phyloP scores from a whole-genome alignment of 2,113 vertebrate species.

The Bucco capensis region DNA sequence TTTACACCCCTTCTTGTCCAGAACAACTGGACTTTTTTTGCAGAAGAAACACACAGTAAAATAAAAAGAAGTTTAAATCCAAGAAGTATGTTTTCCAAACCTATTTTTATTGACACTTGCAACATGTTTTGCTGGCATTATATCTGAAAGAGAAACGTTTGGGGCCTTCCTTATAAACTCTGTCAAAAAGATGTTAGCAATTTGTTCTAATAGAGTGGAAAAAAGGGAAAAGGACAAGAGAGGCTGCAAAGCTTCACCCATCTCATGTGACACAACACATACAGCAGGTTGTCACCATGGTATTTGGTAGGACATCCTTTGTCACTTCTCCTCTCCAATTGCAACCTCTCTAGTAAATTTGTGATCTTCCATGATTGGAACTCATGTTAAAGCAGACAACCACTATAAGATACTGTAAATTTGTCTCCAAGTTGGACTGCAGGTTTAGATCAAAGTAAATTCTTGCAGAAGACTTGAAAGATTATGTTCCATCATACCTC shows the following conservation, averaged over 20 bases:
- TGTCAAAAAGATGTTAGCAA: not conserved
- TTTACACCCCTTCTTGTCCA: not conserved
- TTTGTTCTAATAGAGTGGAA: not conserved
- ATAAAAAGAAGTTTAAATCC: not conserved
- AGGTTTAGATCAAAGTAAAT: not conserved
- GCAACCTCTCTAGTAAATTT: not conserved
- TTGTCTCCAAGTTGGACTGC: not conserved
- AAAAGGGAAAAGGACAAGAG: not conserved
- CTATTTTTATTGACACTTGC: not conserved
- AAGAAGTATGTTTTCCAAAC: not conserved
- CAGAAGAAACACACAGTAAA: not conserved
- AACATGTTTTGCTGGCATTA: not conserved
- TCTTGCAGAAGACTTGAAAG: not conserved
- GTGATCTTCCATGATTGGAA: not conserved
- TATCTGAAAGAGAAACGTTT: not conserved
- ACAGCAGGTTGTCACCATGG: not conserved
- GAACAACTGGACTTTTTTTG: not conserved
- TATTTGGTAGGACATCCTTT: not conserved
- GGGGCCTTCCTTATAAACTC: not conserved
- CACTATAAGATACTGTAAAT: not conserved
- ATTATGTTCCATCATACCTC: not conserved
- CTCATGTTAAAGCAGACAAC: not conserved
- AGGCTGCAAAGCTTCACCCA: not conserved
- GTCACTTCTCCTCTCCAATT: not conserved
- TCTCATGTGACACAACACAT: fast-evolving